Percentiles rank a stretch among this genome's conserved stretches.
phyloP scores from a whole-genome alignment of 2,113 vertebrate genomes.

The Ploceus nigricollis region DNA sequence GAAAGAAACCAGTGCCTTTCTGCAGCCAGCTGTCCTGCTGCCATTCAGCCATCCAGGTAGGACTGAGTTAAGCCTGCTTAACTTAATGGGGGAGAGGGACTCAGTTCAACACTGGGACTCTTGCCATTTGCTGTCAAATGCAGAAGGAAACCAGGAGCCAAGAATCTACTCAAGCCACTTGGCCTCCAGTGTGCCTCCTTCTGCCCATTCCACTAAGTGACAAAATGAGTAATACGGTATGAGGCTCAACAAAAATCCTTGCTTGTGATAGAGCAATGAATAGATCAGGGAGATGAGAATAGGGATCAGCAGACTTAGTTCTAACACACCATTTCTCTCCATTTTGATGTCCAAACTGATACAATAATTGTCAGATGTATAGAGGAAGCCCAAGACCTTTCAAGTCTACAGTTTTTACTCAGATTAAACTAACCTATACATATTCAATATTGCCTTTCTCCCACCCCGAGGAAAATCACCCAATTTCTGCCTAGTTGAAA shows the following conservation, averaged over 20 bases:
- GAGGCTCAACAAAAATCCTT: background rate
- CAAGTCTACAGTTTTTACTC: background rate
- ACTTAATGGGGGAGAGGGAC: background rate
- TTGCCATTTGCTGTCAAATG: background rate
- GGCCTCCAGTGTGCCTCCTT: background rate
- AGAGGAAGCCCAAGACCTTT: background rate
- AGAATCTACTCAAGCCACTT: background rate
- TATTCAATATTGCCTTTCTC: background rate
- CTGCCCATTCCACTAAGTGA: background rate
- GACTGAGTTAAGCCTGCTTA: background rate
- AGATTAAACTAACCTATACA: background rate
- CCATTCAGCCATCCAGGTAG: background rate
- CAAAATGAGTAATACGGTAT: background rate
- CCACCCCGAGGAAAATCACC: background rate
- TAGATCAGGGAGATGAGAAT: background rate
- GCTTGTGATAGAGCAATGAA: background rate
- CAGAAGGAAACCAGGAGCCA: background rate
- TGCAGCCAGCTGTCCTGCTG: accelerated
- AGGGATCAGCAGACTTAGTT: background rate
- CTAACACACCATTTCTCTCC: background rate
- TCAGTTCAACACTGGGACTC: background rate
- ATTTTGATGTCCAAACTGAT: background rate
- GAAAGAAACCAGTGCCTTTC: background rate
- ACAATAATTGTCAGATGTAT: background rate
- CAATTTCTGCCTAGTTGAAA: background rate